Conservation (phyloP, 1,140 invertebrate species). For the Notospermus geniculatus region DNA sequence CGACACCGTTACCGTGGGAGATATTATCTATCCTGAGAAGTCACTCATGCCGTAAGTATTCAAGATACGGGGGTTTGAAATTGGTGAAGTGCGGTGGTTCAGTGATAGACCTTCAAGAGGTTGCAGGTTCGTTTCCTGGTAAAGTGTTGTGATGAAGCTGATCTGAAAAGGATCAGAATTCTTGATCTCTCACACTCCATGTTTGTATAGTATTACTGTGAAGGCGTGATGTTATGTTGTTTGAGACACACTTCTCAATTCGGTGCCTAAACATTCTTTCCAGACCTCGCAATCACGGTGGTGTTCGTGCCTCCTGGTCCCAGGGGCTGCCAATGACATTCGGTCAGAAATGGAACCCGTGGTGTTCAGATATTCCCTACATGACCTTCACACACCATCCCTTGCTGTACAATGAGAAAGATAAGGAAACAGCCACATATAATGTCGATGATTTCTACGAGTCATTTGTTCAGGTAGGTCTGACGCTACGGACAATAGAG, state of each 20-base stretch:
- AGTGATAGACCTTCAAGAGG: too few relatives aligned
- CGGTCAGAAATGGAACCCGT: slow-evolving; percentile 81
- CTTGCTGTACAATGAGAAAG: slow-evolving; percentile 69
- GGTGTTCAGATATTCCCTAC: slow-evolving; percentile 74
- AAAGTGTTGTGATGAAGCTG: too few relatives aligned
- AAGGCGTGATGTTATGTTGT: background rate
- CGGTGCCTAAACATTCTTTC: too few relatives aligned
- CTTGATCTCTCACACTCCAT: too few relatives aligned
- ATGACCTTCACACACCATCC: slow-evolving; percentile 78
- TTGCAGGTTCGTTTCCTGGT: too few relatives aligned
- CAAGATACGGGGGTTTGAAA: background rate
- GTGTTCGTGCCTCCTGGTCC: slow-evolving; percentile 75
- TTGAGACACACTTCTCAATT: too few relatives aligned
- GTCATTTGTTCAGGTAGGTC: slow-evolving; percentile 24
- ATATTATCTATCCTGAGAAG: slow-evolving; percentile 73
- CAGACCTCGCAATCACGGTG: slow-evolving; percentile 65
- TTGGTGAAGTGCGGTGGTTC: too few relatives aligned
- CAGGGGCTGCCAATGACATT: slow-evolving; percentile 67
- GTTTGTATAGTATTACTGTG: too few relatives aligned
- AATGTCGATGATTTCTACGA: slow-evolving; percentile 55
- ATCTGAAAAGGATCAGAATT: too few relatives aligned
- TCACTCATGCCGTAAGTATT: slow-evolving; percentile 78
- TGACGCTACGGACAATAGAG: slow-evolving; percentile 7
- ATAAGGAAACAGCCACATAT: slow-evolving; percentile 49
- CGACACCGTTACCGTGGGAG: slow-evolving; percentile 71